phyloP scores from a whole-genome alignment of 2,797 vertebrate genomes.

The Spondyliosoma cantharus region DNA sequence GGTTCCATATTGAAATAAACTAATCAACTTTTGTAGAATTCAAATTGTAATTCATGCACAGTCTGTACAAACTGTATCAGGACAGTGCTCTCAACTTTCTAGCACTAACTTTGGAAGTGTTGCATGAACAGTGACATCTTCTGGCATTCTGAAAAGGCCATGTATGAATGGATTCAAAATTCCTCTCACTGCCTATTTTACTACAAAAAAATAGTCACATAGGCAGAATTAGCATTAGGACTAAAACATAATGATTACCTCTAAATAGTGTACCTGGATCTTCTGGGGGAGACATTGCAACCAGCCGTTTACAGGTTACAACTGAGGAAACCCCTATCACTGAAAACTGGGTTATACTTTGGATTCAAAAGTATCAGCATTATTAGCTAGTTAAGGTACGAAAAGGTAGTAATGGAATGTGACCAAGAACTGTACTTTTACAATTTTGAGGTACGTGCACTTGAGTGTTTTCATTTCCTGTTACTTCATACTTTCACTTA shows the following conservation, averaged over 20 bases:
- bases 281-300: not conserved
- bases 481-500: too few species aligned
- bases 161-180: constrained; percentile 27
- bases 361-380: not conserved
- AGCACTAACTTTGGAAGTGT: constrained; percentile 47
- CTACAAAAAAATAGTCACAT: constrained; percentile 7
- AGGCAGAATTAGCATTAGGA: constrained; percentile 11
- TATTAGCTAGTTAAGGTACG: not conserved
- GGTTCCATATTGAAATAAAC: too few species aligned
- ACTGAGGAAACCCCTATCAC: constrained; percentile 1
- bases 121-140: constrained; percentile 86
- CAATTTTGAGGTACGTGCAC: too few species aligned
- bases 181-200: constrained; percentile 28
- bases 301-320: not conserved
- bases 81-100: constrained; percentile 29
- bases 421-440: too few species aligned
- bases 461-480: too few species aligned
- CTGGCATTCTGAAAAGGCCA: constrained; percentile 69
- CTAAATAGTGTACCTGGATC: not conserved
- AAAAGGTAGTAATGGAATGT: too few species aligned
- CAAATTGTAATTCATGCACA: constrained; percentile 6
- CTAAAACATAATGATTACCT: not conserved
- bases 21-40: not conserved
- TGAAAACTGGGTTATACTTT: not conserved
- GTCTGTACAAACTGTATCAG: constrained; percentile 16